Evolutionary conservation across 2,888 invertebrate species (phyloP).

Genomic region (Epicampocera succincta): DNA sequence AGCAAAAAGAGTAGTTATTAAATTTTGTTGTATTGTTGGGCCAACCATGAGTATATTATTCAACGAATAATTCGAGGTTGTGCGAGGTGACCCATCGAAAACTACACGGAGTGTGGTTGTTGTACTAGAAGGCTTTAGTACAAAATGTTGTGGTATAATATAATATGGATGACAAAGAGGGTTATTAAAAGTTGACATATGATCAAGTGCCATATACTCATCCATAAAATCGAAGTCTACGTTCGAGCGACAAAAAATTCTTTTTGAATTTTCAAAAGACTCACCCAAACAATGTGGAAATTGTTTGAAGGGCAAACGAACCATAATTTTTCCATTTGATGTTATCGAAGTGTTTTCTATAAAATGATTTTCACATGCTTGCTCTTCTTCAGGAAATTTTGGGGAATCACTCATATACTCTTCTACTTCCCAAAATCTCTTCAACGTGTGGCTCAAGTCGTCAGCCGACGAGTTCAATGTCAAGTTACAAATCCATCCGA

Average conservation of each 20-base stretch:
- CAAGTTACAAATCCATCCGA: not conserved
- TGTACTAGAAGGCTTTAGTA: conserved; percentile 49
- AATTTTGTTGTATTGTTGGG: conserved; percentile 38
- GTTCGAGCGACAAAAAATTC: conserved; percentile 42
- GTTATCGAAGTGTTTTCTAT: not conserved
- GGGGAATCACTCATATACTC: conserved; percentile 3
- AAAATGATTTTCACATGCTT: conserved; percentile 40
- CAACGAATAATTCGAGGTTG: conserved; percentile 19
- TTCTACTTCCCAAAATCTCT: conserved; percentile 45
- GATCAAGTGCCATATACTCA: conserved; percentile 42
- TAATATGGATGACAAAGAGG: no score
- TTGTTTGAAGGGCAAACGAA: conserved; percentile 37
- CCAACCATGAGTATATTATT: conserved; percentile 60
- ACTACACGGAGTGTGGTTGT: conserved; percentile 58
- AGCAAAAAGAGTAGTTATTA: conserved; percentile 57
- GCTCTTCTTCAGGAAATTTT: conserved; percentile 18
- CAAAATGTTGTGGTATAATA: no score
- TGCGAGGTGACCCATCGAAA: conserved; percentile 53
- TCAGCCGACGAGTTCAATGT: conserved; percentile 1
- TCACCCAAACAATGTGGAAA: not conserved
- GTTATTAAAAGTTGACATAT: conserved; percentile 13
- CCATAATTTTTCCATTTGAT: not conserved
- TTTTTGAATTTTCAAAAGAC: conserved; percentile 12
- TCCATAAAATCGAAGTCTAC: conserved; percentile 38
- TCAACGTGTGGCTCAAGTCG: conserved; percentile 1